Percentiles rank a stretch among this genome's conserved stretches.
These are phyloP conservation scores for Astyanax mexicanus DNA, from an alignment of 2,797 vertebrate species.

Conservation along the genomic window DNA sequence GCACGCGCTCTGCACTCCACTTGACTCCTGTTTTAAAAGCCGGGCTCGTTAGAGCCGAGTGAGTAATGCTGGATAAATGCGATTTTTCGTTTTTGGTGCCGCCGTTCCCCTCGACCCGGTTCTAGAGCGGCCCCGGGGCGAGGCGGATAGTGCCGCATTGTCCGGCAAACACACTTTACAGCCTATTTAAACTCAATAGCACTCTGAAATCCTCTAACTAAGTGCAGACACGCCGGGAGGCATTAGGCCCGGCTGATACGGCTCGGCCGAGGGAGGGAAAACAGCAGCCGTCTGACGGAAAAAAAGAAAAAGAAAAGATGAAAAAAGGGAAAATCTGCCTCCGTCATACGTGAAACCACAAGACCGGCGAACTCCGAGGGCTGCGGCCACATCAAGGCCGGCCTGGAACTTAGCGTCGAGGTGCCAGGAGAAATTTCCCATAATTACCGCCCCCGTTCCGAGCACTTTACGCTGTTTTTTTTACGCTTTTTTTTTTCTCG, in stretches of 20 bases:
- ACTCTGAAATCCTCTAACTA: conserved; percentile 68
- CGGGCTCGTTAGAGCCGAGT: conserved; percentile 27
- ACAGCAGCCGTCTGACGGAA: conserved; percentile 39
- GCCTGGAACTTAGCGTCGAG: neutral
- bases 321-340: conserved; percentile 29
- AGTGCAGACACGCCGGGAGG: conserved; percentile 67
- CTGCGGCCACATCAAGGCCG: conserved; percentile 44
- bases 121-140: conserved; percentile 37
- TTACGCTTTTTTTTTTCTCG: neutral
- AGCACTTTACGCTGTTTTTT: neutral
- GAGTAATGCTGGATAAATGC: conserved; percentile 50
- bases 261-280: conserved; percentile 27
- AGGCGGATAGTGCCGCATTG: conserved; percentile 55
- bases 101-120: conserved; percentile 55
- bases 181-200: conserved; percentile 73
- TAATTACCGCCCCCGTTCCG: neutral
- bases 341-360: conserved; percentile 44
- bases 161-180: conserved; percentile 64
- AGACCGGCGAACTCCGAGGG: conserved; percentile 23
- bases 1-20: neutral
- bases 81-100: conserved; percentile 40
- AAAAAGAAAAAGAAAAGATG: neutral
- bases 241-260: conserved; percentile 62
- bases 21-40: conserved; percentile 3
- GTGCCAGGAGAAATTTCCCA: conserved; percentile 17